Evolutionary conservation across 2,113 vertebrate genomes (phyloP), one percentile per base, ranked within the genome.

Genomic region (Alethe diademata): DNA sequence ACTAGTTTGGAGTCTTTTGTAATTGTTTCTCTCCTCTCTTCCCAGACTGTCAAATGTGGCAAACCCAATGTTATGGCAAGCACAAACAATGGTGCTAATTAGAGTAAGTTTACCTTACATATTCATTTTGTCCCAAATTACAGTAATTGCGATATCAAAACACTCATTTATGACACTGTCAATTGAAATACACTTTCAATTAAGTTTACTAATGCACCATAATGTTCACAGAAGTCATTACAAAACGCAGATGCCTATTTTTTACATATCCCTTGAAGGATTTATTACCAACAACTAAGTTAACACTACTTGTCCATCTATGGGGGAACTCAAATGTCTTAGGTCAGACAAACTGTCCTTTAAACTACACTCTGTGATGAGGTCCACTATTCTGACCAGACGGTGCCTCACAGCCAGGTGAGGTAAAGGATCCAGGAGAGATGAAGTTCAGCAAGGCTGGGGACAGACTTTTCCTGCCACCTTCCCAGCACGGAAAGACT

Each of bases 371-470:
- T 12, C 14, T 5, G 20, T 17, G 43, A 54, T 22, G 26, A 84
- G 25, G 20, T 8, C 22, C 31, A 15, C n/a, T 26, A 1, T 12
- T 60, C 29, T 14, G 12, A 71, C 24, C 38, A 69, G 13, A 60
- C 9, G 4, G 11, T 56, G 24, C 22, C 23, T 33, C 16, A 15
- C 0, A 16, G n/a, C 18, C 48, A 64, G 23, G 9, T n/a, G 26
- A 80, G 13, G 40, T 18, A 25, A 53, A 3, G 0, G 57, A 64
- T 9, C 2, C 72, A 50, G 40, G 40, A 40, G 40, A 40, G 40
- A 40, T 40, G 40, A 40, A 40, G 8, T 4, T 38, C 48, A 78
- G 36, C 0, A 0, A 50, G 25, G 48, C 7, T 1, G 0, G 25
- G 23, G 45, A 60, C 22, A 42, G n/a, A 60, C 10, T 70, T 36